These are phyloP conservation scores for Clitarchus hookeri DNA, from an alignment of 2,888 invertebrate genomes.

Conservation along the genomic window DNA sequence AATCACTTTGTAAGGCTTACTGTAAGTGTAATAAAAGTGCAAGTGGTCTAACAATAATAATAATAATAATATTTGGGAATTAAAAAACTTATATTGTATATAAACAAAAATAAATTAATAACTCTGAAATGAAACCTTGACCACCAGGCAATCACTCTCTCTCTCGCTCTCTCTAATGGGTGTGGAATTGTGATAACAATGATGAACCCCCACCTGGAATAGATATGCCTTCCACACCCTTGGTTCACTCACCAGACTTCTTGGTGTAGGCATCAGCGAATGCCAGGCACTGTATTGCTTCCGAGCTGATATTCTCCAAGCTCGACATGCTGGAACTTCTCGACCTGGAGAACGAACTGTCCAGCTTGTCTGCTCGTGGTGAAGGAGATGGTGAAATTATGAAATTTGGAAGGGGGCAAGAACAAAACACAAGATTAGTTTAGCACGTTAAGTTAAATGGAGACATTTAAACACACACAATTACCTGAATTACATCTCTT, in stretches of 20 bases:
- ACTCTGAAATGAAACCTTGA: no score
- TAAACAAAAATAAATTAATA: no score
- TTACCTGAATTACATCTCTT: not conserved
- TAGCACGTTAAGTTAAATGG: not conserved
- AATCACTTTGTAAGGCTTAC: no score
- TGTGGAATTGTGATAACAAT: no score
- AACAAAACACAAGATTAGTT: constrained; percentile 38
- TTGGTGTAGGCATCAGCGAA: constrained; percentile 95
- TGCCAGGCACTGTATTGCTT: constrained; percentile 93
- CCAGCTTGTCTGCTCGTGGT: constrained; percentile 80
- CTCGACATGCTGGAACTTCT: constrained; percentile 98
- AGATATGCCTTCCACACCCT: not conserved
- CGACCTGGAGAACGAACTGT: constrained; percentile 94
- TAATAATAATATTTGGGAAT: no score
- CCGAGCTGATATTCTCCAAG: constrained; percentile 94
- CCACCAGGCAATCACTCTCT: no score
- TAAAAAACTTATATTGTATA: no score
- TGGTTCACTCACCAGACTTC: constrained; percentile 79
- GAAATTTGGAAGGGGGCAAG: constrained; percentile 32
- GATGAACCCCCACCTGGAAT: no score
- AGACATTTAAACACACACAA: not conserved
- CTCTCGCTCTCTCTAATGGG: no score
- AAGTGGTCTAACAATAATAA: no score
- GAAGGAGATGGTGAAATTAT: constrained; percentile 32
- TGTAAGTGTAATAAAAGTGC: no score